Evolutionary conservation across 2,888 invertebrate species (phyloP), one percentile per base, ranked within the genome.

Genomic region (Scelioninae gen. 1): DNA sequence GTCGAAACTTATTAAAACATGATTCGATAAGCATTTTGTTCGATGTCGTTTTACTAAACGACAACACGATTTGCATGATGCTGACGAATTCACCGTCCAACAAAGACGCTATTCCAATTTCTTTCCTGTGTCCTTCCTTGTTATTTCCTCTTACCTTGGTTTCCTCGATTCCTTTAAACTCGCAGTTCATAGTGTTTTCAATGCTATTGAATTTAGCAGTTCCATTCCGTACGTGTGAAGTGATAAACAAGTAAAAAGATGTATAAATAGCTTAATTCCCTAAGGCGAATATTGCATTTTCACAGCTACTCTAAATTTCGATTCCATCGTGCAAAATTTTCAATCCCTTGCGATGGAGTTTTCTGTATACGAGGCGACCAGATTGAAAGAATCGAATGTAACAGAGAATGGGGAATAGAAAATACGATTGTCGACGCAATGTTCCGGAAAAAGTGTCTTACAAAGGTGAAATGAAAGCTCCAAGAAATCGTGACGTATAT

Each of bases 401-500:
- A 87, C 84, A 80, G 78, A 83, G 82, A 83, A 80, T 72, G 83
- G 85, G 87, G 87, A 88, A 90, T 86, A 87, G 88, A 88, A 87
- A 90, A 91, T 90, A 90, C 91, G 90, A 91, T 91, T 90, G 91
- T 89, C 88, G 89, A 88, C 77, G 87, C 88, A 89, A 88, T 89
- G 90, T 89, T 90, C 89, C 89, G 89, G 89, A 90, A 91, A 90
- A 90, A 91, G 90, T 91, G 88, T 88, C 88, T 88, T 88, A 88
- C 86, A 88, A 89, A 88, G 87, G 86, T 85, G 84, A 82, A 87
- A 85, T 85, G 82, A 83, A 85, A 85, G 82, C 79, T 72, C 63
- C 55, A 62, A 77, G 82, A 82, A 83, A 82, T 82, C 85, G 80
- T 76, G 83, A 82, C 82, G 81, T 80, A 84, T 77, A 81, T 81